phyloP scores from a whole-genome alignment of 2,888 invertebrate genomes.

The Caenorhabditis imperialis region DNA sequence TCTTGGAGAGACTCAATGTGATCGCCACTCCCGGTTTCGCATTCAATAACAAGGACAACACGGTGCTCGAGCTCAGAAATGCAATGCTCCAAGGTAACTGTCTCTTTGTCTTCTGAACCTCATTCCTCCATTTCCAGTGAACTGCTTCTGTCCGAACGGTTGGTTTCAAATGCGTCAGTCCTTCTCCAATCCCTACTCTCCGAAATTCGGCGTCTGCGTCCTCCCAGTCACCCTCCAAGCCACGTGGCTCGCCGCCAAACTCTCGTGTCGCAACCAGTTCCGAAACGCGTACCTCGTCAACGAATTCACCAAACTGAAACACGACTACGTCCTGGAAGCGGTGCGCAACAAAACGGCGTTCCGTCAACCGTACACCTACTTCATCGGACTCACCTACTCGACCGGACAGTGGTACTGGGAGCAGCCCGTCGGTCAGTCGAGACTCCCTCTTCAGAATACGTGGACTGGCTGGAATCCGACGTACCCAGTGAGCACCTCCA shows the following conservation, averaged over 20 bases:
- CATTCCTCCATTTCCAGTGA: conserved; percentile 23
- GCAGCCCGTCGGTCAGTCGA: conserved; percentile 8
- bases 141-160: conserved; percentile 41
- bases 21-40: conserved; percentile 14
- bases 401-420: conserved; percentile 21
- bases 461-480: neutral
- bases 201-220: conserved; percentile 25
- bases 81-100: conserved; percentile 6
- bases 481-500: too few species aligned
- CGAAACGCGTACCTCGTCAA: conserved; percentile 20
- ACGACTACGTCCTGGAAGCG: conserved; percentile 12
- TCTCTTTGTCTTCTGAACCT: too few species aligned
- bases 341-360: conserved; percentile 1
- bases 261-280: conserved; percentile 14
- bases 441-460: neutral
- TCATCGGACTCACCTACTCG: conserved; percentile 13
- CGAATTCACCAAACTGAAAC: conserved; percentile 13
- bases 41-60: neutral
- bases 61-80: neutral
- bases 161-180: conserved; percentile 23
- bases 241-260: conserved; percentile 21
- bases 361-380: conserved; percentile 10
- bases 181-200: neutral
- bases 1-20: neutral
- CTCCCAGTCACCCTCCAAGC: neutral